Base-by-base conservation (phyloP, 2,797 vertebrate genomes). In the Antrozous pallidus region DNA sequence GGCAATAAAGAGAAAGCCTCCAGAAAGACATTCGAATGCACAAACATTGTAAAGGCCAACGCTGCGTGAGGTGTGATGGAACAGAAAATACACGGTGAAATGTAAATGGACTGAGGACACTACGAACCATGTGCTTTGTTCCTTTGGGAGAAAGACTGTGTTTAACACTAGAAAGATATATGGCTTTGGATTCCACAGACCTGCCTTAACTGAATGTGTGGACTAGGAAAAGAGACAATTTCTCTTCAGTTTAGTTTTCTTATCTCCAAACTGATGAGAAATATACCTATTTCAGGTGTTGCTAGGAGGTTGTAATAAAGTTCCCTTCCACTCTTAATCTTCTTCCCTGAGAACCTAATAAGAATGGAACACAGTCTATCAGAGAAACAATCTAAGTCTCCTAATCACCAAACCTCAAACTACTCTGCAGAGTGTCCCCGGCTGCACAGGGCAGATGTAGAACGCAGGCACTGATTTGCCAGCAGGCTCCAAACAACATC, bases 1-100 rank as follows among this genome's bases (percentile, higher is more conserved):
- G 22, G 13, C 33, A 84, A 90, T 95, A 85, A 90, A 94, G 28
- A 94, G 40, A 91, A 73, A 24, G 26, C 18, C 14, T 69, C 31
- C 28, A 90, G 69, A 85, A 22, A 78, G 42, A 24, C 3, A 17
- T 42, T 0, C 20, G 6, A 33, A 49, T 42, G 38, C 40, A 24
- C 0, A 1, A 28, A 63, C 40, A 22, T 26, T 7, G 13, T 12
- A 33, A 74, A 78, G 47, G 17, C 28, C 63, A 16, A 61, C 16
- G 3, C 14, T 61, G n/a, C 5, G 0, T 28, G 73, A 40, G 49
- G 20, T 3, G 0, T 11, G 56, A 85, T 9, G 8, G n/a, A 45
- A 65, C 71, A 69, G 65, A 90, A 86, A 56, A 74, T 6, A 2
- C 31, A 18, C 17, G 10, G 7, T 47, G 51, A 31, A 85, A 20